Evolutionary conservation across 2,888 invertebrate species (phyloP).

Genomic region (Microctonus brassicae): DNA sequence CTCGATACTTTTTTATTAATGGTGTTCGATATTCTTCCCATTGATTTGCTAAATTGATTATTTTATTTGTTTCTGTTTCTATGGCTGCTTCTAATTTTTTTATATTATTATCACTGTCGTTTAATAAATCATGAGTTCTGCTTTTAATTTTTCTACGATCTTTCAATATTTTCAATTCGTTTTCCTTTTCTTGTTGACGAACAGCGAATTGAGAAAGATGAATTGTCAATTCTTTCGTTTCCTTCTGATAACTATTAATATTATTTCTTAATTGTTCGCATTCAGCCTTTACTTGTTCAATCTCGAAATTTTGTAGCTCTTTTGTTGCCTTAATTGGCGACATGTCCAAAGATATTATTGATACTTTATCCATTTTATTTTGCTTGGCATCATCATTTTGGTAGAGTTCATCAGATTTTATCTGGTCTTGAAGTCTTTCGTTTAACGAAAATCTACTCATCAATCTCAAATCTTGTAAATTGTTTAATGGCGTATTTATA

Average conservation of each 20-base stretch:
- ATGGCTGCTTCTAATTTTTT: slow-evolving; percentile 74
- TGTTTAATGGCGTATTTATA: background rate
- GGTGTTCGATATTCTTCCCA: slow-evolving; percentile 82
- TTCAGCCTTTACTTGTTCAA: slow-evolving; percentile 66
- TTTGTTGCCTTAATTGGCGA: slow-evolving; percentile 35
- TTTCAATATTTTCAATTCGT: slow-evolving; percentile 66
- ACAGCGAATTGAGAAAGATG: slow-evolving; percentile 58
- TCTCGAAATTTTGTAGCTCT: slow-evolving; percentile 57
- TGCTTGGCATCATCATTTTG: background rate
- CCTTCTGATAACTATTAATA: slow-evolving; percentile 61
- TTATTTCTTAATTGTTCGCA: slow-evolving; percentile 59
- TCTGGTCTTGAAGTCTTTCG: slow-evolving; percentile 43
- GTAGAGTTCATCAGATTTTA: background rate
- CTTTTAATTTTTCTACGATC: slow-evolving; percentile 72
- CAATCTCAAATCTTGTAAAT: slow-evolving; percentile 37
- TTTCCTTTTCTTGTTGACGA: slow-evolving; percentile 65
- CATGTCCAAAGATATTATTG: background rate
- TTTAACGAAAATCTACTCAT: slow-evolving; percentile 54
- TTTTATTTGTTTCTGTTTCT: slow-evolving; percentile 75
- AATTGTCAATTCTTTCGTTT: slow-evolving; percentile 59
- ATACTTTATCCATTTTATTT: slow-evolving; percentile 1
- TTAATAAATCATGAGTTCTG: slow-evolving; percentile 76
- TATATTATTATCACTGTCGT: slow-evolving; percentile 76
- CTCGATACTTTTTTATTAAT: slow-evolving; percentile 75
- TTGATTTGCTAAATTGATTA: slow-evolving; percentile 77